Evolutionary conservation across 2,888 invertebrate species (phyloP).

Genomic region (Galerucella pusilla): DNA sequence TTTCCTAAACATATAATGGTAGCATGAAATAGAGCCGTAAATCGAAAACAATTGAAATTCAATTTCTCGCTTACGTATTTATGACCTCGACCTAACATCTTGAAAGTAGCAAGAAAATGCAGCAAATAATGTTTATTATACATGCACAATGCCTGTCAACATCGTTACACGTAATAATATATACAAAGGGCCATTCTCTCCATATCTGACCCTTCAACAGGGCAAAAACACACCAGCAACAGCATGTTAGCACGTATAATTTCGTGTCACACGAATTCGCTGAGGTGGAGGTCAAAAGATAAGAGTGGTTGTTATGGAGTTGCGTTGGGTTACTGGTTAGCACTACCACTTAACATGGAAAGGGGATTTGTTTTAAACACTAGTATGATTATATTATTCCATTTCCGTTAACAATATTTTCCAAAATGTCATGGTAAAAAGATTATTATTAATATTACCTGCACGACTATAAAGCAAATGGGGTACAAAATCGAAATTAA

Average conservation of each 20-base stretch:
- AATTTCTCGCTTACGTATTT: not conserved
- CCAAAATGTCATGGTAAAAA: too few relatives aligned
- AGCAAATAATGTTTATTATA: not conserved
- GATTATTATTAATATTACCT: too few relatives aligned
- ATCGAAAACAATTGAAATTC: not conserved
- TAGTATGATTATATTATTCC: not conserved
- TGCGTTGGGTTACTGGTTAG: constrained; percentile 5
- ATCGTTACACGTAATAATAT: constrained; percentile 27
- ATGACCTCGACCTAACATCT: not conserved
- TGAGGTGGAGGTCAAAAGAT: constrained; percentile 17
- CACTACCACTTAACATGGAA: constrained; percentile 14
- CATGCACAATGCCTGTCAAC: constrained; percentile 22
- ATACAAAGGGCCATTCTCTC: constrained; percentile 10
- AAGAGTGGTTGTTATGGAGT: constrained; percentile 5
- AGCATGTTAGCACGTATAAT: constrained; percentile 34
- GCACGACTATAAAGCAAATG: too few relatives aligned
- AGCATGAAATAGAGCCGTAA: too few relatives aligned
- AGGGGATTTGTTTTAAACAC: not conserved
- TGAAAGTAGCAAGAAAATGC: constrained; percentile 1
- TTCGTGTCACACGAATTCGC: constrained; percentile 28
- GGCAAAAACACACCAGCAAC: constrained; percentile 34
- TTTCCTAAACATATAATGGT: too few relatives aligned
- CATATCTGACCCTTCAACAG: constrained; percentile 9
- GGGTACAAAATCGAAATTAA: too few relatives aligned
- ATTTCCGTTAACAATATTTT: not conserved